Base-by-base conservation (phyloP, 2,113 vertebrate genomes). In the Neotragus pygmaeus region DNA sequence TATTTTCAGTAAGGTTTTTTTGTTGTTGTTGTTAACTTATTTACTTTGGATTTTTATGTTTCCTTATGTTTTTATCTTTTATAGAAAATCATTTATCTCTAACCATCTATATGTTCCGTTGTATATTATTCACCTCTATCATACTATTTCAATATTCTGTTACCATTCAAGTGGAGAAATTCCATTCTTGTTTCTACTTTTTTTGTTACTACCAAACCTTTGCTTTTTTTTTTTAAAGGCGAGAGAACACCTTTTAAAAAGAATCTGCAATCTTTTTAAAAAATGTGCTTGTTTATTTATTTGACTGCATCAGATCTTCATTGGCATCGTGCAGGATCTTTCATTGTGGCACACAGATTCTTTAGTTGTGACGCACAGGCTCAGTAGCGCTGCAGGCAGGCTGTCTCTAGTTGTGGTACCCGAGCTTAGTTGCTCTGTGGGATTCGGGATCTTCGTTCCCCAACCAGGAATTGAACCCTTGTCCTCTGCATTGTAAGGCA, bases 341-440 rank as follows among this genome's bases (percentile, higher is more conserved):
- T 6, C 5, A 0, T n/a, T n/a, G 16, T 9, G 62, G 33, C 0
- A 7, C 30, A 17, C 15, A 8, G 23, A 58, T 27, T 12, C 25
- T 27, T 5, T 12, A 2, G 57, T 15, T 30, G 58, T 30, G 28
- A 6, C 2, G 6, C 13, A 3, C 60, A 30, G 66, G n/a, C 66
- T 73, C n/a, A 13, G n/a, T 9, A 36, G n/a, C 0, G 9, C 66
- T 23, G 19, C 19, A 21, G 66, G 19, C n/a, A 73, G 66, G 10
- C n/a, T 73, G n/a, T 73, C n/a, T 73, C n/a, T 23, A 6, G 23
- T 14, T 75, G 70, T 43, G 70, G 36, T 2, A 25, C 36, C 70
- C 6, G 36, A 39, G 70, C 36, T 14, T 75, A 14, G 36, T 43
- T 75, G 70, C 70, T 14, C 70, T 43, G 21, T 27, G 39, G 23